Base-by-base conservation (phyloP, 1,140 invertebrate species). In the Heterodera schachtii region DNA sequence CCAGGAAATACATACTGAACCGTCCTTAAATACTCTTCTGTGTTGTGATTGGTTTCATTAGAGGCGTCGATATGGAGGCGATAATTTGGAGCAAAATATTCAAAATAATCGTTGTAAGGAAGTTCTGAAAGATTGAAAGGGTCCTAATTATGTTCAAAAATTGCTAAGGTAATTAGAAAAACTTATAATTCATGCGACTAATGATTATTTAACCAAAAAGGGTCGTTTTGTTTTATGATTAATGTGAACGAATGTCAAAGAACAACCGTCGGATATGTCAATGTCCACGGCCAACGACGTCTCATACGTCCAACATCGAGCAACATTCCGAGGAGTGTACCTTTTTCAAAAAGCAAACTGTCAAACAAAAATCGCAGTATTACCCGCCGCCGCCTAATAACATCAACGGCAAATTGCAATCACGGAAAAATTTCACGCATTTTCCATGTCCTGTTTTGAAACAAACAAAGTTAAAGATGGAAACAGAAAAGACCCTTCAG, bases 41-140 rank as follows among this genome's bases (percentile, higher is more conserved):
- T 97, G 90, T 99, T 99, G 90, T 98, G 96, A 92, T 99, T 99
- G 2, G 95, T 94, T 95, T 98, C 98, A 87, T 98, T 98, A 47
- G 96, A 98, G 3, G 97, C 96, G 90, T 95, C 98, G 86, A 99
- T 98, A 91, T 99, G 97, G 19, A 99, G 92, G 90, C 98, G 98
- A 89, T 71, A 80, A 73, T 71, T 57, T 16, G 77, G 77, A 2
- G 77, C 96, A 91, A 98, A 99, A 90, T 99, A 99, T 91, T 99
- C 97, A 91, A 99, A 99, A 90, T 99, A 99, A 90, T 99, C 97
- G 91, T 99, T 99, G 91, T 98, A 99, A 0, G 97, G 97, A 75
- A 99, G 92, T 91, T 99, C 96, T 92, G 43, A 73, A 83, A 79
- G 16, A 77, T 31, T 31, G 31, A 31, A 31, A 31, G 31, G 31